phyloP scores from a whole-genome alignment of 2,888 invertebrate species.

The Melanchra persicariae region DNA sequence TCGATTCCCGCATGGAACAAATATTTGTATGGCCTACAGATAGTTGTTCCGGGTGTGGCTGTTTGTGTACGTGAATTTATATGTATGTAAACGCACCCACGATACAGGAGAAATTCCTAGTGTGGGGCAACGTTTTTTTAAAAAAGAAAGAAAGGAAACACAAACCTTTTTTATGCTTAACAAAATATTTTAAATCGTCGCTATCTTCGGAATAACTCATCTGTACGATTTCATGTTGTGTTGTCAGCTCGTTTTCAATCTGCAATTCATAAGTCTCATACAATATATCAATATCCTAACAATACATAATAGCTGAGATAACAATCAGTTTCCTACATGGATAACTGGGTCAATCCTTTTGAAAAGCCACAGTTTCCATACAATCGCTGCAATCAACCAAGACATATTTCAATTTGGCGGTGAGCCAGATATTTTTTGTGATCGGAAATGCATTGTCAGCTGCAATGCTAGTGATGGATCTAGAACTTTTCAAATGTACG shows the following conservation, averaged over 20 bases:
- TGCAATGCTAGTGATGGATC: constrained; percentile 70
- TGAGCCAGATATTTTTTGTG: constrained; percentile 80
- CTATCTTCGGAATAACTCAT: constrained; percentile 58
- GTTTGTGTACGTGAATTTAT: too few species aligned
- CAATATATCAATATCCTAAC: constrained; percentile 74
- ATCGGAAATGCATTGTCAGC: constrained; percentile 76
- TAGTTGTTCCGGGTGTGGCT: too few species aligned
- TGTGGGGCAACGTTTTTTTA: too few species aligned
- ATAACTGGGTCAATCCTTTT: constrained; percentile 84
- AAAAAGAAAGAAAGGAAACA: too few species aligned
- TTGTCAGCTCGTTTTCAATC: constrained; percentile 70
- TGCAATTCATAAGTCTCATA: constrained; percentile 71
- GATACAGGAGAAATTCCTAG: too few species aligned
- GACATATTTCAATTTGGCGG: constrained; percentile 85
- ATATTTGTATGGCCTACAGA: too few species aligned
- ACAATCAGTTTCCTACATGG: constrained; percentile 78
- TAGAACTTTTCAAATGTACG: constrained; percentile 43
- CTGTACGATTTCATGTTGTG: constrained; percentile 61
- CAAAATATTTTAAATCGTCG: constrained; percentile 39
- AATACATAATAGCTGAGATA: constrained; percentile 75
- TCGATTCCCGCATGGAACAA: too few species aligned
- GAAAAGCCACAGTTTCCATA: constrained; percentile 77
- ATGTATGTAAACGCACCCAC: too few species aligned
- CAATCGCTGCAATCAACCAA: constrained; percentile 81
- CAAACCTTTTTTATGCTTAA: constrained; percentile 58